Evolutionary conservation across 2,797 vertebrate genomes (phyloP), one percentile per base, ranked within the genome.

Genomic region (Poecilia wingei): DNA sequence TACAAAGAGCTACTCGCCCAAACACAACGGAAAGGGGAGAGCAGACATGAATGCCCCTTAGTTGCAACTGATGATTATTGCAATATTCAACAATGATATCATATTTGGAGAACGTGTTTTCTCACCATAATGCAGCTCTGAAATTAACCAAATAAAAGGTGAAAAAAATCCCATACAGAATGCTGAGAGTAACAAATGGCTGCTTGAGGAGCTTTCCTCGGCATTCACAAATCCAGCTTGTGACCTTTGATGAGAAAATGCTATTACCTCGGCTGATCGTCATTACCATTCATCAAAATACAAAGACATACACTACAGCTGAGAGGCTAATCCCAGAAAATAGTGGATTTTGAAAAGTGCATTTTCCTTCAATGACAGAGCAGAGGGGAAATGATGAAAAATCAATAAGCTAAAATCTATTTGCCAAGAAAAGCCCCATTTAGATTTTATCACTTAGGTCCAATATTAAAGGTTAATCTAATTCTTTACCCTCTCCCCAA

Each of bases 401-500:
- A 94, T 94, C 92, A 92, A 94, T 94, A 91, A 79, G 84, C 87
- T 88, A 78, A 91, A 91, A 93, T 93, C 84, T 88, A 91, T 90
- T 89, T 89, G 91, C 89, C 91, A 91, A 93, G 85, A 82, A 69
- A 87, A 80, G 84, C 71, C 86, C 93, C 91, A 87, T 95, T 94
- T 93, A 94, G 92, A 93, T 93, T 93, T 92, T 92, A 92, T 92
- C 88, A 77, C 92, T 87, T 82, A 80, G 88, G 88, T 93, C 93
- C 89, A 89, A 94, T 93, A 94, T 91, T 93, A 94, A 95, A 95
- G 93, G 93, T 94, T 95, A 94, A 95, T 95, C 91, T 90, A 94
- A 93, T 94, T 89, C 82, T 87, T 89, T 89, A 87, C 79, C 87
- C 87, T 84, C 84, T 84, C 88, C 93, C 90, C 93, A 93, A 94